A percentile compares a stretch with the other conserved stretches of the same genome.
Evolutionary conservation across 2,888 invertebrate genomes (phyloP).

Genomic region (Dermolepida albohirtum): DNA sequence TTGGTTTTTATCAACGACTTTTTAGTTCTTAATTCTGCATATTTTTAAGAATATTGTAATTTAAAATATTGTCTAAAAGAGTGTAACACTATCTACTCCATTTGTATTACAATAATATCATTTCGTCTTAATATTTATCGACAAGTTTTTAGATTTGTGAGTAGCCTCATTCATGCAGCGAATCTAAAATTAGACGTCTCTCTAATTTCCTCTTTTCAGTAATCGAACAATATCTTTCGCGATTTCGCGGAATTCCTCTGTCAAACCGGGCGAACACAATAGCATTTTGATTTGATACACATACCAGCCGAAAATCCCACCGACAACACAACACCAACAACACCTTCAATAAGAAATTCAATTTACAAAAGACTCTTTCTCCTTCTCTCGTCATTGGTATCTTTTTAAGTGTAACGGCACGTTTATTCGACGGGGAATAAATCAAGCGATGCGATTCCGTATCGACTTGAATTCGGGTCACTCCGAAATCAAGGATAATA

Average conservation of each 20-base stretch:
- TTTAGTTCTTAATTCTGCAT: too few relatives aligned
- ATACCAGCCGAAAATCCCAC: conserved; percentile 1
- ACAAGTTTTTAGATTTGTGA: too few relatives aligned
- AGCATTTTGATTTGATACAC: conserved; percentile 17
- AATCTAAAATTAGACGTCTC: too few relatives aligned
- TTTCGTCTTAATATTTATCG: too few relatives aligned
- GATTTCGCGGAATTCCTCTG: not conserved
- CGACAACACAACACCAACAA: not conserved
- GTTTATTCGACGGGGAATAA: conserved; percentile 1
- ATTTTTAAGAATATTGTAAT: too few relatives aligned
- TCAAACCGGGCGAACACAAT: conserved; percentile 1
- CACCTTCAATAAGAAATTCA: not conserved
- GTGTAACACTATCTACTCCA: too few relatives aligned
- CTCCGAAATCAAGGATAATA: conserved; percentile 6
- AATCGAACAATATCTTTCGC: conserved; percentile 16
- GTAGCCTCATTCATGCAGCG: too few relatives aligned
- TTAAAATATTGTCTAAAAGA: too few relatives aligned
- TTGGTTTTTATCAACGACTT: too few relatives aligned
- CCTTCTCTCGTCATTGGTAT: not conserved
- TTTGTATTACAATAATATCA: too few relatives aligned
- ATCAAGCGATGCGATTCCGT: not conserved
- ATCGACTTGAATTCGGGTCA: conserved; percentile 1
- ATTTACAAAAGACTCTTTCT: conserved; percentile 1
- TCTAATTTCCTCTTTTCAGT: not conserved
- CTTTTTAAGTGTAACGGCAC: not conserved